Base-by-base conservation (phyloP, 2,888 invertebrate species). In the Autographa pulchrina region DNA sequence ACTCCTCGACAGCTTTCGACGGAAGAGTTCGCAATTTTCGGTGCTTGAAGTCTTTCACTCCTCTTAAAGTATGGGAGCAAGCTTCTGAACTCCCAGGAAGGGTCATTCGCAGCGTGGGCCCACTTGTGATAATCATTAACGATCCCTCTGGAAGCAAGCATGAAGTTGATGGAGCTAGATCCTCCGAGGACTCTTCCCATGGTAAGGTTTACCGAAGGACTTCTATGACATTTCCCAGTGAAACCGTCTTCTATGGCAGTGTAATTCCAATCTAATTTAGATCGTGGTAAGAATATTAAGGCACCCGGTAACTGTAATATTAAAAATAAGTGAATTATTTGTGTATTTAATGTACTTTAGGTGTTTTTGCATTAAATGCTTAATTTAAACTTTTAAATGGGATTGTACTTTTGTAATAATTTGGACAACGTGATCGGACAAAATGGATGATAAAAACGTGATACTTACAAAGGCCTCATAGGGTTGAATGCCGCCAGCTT, bases 21-120 rank as follows among this genome's bases (percentile, higher is more conserved):
- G 25, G 58, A n/a, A 20, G 59, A 60, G 31, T 69, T 75, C 0
- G 58, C 9, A 31, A 63, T 64, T 8, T 48, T 52, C 0, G 76
- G 61, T 35, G 60, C 66, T 14, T 41, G 66, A 2, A 70, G 66
- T 52, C 70, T 63, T 52, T 75, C 75, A 70, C 56, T 75, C 32
- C 59, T 35, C 18, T 75, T 75, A 18, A 66, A 70, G 25, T 66
- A 75, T 52, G 54, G 52, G 11, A 75, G 35, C 13, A 75, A 41
- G 1, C 60, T 43, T 31, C 0, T 60, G 18, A 35, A 70, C 61
- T 75, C 63, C 70, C 75, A 75, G 4, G 75, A 75, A 11, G 66
- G 61, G 41, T 75, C 75, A 5, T 75, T 66, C 0, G 64, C 75
- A 48, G 76, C 76, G 0, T 7, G n/a, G 2, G 70, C 76, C 76